phyloP scores from a whole-genome alignment of 2,797 vertebrate genomes.

The Pseudotriccus pelzelni region DNA sequence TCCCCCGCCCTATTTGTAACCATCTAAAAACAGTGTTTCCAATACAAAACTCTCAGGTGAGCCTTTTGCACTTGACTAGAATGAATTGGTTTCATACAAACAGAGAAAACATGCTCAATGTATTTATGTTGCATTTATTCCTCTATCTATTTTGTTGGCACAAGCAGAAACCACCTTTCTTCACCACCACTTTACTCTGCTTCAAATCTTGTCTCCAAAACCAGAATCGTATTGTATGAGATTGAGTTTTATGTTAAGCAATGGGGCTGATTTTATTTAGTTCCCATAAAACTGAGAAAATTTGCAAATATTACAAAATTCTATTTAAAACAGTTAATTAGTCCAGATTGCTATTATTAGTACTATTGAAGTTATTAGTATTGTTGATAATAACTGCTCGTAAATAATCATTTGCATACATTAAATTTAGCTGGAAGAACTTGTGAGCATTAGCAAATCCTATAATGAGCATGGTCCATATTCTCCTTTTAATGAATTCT shows the following conservation, averaged over 20 bases:
- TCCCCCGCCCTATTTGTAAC: not conserved
- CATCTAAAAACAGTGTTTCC: not conserved
- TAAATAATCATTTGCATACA: constrained; percentile 42
- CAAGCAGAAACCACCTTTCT: not conserved
- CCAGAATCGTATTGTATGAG: not conserved
- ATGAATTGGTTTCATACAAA: not conserved
- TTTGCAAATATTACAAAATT: constrained; percentile 10
- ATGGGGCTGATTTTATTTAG: not conserved
- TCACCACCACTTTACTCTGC: not conserved
- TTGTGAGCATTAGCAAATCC: constrained; percentile 8
- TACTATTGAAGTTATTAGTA: constrained; percentile 7
- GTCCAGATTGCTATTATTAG: constrained; percentile 4
- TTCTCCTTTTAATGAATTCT: constrained; percentile 33
- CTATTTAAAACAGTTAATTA: constrained; percentile 39
- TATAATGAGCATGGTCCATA: not conserved
- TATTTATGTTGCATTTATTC: not conserved
- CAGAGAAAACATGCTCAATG: not conserved
- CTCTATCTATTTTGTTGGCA: not conserved
- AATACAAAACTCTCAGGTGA: not conserved
- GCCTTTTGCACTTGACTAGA: not conserved
- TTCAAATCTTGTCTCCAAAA: not conserved
- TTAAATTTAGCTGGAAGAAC: constrained; percentile 27
- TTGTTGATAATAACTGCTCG: constrained; percentile 31
- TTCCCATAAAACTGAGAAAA: not conserved
- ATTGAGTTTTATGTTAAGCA: not conserved